Evolutionary conservation across 1,140 invertebrate species (phyloP).

Genomic region (Antheraea mylitta): DNA sequence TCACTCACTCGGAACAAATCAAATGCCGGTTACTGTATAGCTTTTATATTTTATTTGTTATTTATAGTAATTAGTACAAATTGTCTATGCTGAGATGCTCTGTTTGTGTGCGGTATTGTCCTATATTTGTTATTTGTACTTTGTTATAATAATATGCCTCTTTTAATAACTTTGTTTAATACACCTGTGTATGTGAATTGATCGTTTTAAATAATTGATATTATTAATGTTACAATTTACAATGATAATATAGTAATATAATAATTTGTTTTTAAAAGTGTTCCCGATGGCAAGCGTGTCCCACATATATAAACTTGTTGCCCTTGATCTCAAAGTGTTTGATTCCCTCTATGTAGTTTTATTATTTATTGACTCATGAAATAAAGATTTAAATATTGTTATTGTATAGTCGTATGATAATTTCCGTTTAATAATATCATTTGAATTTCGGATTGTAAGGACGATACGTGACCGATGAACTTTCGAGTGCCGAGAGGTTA

Average conservation of each 20-base stretch:
- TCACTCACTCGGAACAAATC: too few species aligned
- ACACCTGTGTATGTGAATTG: slow-evolving; percentile 29
- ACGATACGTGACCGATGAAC: slow-evolving; percentile 71
- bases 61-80: slow-evolving; percentile 51
- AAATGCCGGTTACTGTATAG: slow-evolving; percentile 17
- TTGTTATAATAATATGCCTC: slow-evolving; percentile 24
- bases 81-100: slow-evolving; percentile 39
- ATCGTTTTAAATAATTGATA: slow-evolving; percentile 46
- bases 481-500: slow-evolving; percentile 69
- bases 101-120: slow-evolving; percentile 32
- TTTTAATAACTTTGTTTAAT: slow-evolving; percentile 28
- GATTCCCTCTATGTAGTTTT: slow-evolving; percentile 70
- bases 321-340: slow-evolving; percentile 63
- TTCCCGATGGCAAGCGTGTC: slow-evolving; percentile 47
- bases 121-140: slow-evolving; percentile 22
- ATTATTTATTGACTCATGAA: slow-evolving; percentile 54
- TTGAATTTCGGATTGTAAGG: slow-evolving; percentile 60
- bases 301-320: slow-evolving; percentile 56
- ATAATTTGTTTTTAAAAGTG: slow-evolving; percentile 50
- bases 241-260: slow-evolving; percentile 44
- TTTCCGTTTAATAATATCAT: slow-evolving; percentile 61
- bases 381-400: slow-evolving; percentile 67
- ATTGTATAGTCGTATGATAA: slow-evolving; percentile 63
- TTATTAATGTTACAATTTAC: slow-evolving; percentile 49
- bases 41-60: slow-evolving; percentile 67